phyloP scores from a whole-genome alignment of 2,888 invertebrate species.

The Diarsia rubi region DNA sequence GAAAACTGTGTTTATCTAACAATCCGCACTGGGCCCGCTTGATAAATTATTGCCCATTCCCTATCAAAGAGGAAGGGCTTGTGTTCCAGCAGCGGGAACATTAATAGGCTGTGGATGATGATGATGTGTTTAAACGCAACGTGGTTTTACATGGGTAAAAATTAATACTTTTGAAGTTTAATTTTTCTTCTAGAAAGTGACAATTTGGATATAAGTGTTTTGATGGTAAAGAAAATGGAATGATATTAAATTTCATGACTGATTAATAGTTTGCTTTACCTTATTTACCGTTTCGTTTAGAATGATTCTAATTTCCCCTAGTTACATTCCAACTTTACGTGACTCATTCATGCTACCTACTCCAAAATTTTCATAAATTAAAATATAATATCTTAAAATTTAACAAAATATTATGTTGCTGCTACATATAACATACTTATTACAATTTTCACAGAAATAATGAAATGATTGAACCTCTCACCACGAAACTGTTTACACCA shows the following conservation, averaged over 20 bases:
- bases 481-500: neutral
- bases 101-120: too few species aligned
- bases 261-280: neutral
- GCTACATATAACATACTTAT: neutral
- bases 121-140: conserved; percentile 22
- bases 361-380: too few species aligned
- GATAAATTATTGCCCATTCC: too few species aligned
- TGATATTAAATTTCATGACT: neutral
- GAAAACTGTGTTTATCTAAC: conserved; percentile 43
- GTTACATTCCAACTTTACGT: neutral
- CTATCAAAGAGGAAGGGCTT: too few species aligned
- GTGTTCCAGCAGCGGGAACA: too few species aligned
- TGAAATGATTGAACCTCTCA: neutral
- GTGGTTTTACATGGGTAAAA: conserved; percentile 21
- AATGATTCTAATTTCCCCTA: neutral
- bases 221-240: neutral
- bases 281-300: neutral
- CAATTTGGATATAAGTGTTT: conserved; percentile 6
- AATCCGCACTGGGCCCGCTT: too few species aligned
- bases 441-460: neutral
- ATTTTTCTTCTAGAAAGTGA: neutral
- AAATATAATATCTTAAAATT: too few species aligned
- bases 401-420: neutral
- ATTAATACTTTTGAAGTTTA: conserved; percentile 11
- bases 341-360: neutral